Percentiles rank a stretch among this genome's conserved stretches.
phyloP scores from a whole-genome alignment of 2,113 vertebrate genomes.

The Corythaeola cristata region DNA sequence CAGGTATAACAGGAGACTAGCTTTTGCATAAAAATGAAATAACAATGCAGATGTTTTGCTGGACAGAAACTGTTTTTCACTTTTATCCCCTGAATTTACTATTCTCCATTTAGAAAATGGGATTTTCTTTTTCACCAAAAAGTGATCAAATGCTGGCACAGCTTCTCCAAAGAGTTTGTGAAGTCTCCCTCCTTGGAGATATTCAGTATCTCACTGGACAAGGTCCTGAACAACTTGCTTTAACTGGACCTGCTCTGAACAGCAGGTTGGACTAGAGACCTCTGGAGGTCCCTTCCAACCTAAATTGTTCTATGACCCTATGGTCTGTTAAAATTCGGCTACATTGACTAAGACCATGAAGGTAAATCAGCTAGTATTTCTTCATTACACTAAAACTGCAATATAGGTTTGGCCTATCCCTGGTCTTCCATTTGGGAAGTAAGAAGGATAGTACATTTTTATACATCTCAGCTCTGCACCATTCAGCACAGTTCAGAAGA shows the following conservation, averaged over 20 bases:
- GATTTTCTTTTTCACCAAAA: neutral
- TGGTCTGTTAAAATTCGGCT: neutral
- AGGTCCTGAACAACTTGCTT: neutral
- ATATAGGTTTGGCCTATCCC: neutral
- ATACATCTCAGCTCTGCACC: neutral
- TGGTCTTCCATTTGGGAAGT: neutral
- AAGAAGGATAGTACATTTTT: neutral
- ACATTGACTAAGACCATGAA: neutral
- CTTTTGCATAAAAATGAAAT: neutral
- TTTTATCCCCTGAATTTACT: neutral
- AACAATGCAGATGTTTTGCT: neutral
- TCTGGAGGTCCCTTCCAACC: neutral
- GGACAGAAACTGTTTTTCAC: neutral
- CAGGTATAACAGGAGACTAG: neutral
- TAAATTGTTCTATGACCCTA: neutral
- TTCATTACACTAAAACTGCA: neutral
- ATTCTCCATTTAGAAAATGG: neutral
- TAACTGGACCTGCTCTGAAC: neutral
- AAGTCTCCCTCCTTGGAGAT: neutral
- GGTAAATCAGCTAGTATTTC: neutral
- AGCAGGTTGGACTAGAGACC: neutral
- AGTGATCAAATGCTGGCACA: neutral
- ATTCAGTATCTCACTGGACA: neutral
- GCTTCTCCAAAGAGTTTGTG: neutral
- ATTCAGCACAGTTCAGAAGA: neutral